Base-by-base conservation (phyloP, 2,888 invertebrate genomes). In the Eustalomyia histrio region DNA sequence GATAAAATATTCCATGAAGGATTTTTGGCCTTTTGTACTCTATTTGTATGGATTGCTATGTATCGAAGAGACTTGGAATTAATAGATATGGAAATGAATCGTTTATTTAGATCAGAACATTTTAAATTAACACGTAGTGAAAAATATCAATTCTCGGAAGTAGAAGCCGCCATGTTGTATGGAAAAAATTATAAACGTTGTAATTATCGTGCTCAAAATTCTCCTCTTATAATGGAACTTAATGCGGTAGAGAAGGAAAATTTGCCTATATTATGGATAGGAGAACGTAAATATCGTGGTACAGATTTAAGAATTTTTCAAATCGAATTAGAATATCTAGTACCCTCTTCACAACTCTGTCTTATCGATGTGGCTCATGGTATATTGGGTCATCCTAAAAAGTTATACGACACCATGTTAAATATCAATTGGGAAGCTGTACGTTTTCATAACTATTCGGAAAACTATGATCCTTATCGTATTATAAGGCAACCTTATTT, bases 91-190 rank as follows among this genome's bases (percentile, higher is more conserved):
- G 90, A 90, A 84, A 88, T 90, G 78, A 87, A 87, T 84, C 86
- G 90, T 6, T 84, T 90, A 1, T 90, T 90, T 83, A 86, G 91
- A 1, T 89, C 90, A 4, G 87, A 89, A 18, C 90, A 90, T 76
- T 90, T 90, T 75, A 85, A 86, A 55, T 71, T 86, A 61, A 80
- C 79, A 1, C 85, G 85, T 0, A 84, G 85, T 1, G 85, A 87
- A 16, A 80, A 84, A 7, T 68, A 87, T 6, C 72, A 83, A 9
- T 90, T 89, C 60, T 83, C 84, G 0, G 74, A 67, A 0, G 68
- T 85, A 1, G 90, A 90, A 69, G 76, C 86, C 5, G 86, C 87
- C 64, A 78, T 90, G 33, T 83, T 90, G 0, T 89, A 87, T 68
- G 90, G 90, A 0, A 84, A 83, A n/a, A 87, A 87, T 53, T 86